Conservation (phyloP, 1,140 invertebrate species). For the Dryas iulia region DNA sequence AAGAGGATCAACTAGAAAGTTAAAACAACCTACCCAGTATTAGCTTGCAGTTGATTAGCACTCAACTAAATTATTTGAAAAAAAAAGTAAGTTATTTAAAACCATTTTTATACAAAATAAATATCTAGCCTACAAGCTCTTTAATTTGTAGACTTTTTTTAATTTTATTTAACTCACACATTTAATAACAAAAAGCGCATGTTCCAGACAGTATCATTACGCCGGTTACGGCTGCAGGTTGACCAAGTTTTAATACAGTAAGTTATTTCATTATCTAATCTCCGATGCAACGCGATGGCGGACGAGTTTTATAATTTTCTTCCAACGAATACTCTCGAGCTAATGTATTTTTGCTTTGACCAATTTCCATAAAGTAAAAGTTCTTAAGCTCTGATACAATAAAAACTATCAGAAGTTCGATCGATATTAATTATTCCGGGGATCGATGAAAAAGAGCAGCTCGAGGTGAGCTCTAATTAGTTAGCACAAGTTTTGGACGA, state of each 20-base stretch:
- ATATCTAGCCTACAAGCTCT: no score
- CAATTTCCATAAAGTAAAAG: constrained; percentile 2
- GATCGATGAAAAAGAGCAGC: constrained; percentile 23
- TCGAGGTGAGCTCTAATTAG: constrained; percentile 25
- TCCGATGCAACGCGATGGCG: background rate
- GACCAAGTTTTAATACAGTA: background rate
- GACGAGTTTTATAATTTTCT: background rate
- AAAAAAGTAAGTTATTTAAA: no score
- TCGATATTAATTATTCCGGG: constrained; percentile 16
- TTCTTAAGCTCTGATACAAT: background rate
- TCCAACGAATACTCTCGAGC: background rate
- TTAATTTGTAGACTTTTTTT: background rate
- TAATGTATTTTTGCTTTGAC: background rate
- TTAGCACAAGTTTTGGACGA: constrained; percentile 5
- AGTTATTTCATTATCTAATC: background rate
- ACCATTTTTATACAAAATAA: no score
- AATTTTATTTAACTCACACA: background rate
- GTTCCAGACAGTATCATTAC: background rate
- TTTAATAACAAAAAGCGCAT: background rate
- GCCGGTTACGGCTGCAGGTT: background rate
- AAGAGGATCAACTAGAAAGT: no score
- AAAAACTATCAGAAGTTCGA: constrained; percentile 15
- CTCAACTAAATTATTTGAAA: no score
- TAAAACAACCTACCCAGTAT: no score
- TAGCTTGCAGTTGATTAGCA: no score